These are phyloP conservation scores for Acrocephalus arundinaceus DNA, from an alignment of 2,113 vertebrate species.

Conservation along the genomic window DNA sequence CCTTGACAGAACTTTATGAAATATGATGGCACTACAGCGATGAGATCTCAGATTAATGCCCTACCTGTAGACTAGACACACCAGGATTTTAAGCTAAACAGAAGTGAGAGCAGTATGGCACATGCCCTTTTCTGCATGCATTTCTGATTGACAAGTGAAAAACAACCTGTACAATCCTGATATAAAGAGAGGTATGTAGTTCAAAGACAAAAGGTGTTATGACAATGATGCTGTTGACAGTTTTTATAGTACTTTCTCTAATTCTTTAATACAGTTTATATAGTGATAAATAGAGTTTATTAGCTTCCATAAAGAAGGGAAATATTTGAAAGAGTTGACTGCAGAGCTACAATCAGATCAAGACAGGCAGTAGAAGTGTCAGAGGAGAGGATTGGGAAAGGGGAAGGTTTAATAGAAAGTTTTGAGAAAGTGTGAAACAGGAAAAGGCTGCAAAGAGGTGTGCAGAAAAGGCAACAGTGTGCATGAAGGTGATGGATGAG, in stretches of 20 bases:
- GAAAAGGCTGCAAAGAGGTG: not conserved
- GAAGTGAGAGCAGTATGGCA: not conserved
- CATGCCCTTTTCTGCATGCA: not conserved
- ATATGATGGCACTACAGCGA: not conserved
- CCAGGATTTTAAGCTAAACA: not conserved
- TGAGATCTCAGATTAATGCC: not conserved
- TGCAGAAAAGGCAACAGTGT: not conserved
- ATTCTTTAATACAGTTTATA: not conserved
- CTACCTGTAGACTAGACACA: not conserved
- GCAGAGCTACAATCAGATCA: not conserved
- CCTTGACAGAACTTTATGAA: not conserved
- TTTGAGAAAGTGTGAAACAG: not conserved
- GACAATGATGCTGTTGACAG: not conserved
- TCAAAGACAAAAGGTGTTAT: not conserved
- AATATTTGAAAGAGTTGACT: not conserved
- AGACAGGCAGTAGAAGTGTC: not conserved
- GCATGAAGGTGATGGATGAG: not conserved
- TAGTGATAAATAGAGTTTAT: not conserved
- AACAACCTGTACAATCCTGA: not conserved
- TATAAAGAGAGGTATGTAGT: not conserved
- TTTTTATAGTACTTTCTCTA: not conserved
- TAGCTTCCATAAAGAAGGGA: not conserved
- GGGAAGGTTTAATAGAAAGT: not conserved
- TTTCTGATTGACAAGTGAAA: not conserved
- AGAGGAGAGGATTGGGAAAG: fast-evolving